Evolutionary conservation across 2,797 vertebrate species (phyloP).

Genomic region (Florisuga fusca): DNA sequence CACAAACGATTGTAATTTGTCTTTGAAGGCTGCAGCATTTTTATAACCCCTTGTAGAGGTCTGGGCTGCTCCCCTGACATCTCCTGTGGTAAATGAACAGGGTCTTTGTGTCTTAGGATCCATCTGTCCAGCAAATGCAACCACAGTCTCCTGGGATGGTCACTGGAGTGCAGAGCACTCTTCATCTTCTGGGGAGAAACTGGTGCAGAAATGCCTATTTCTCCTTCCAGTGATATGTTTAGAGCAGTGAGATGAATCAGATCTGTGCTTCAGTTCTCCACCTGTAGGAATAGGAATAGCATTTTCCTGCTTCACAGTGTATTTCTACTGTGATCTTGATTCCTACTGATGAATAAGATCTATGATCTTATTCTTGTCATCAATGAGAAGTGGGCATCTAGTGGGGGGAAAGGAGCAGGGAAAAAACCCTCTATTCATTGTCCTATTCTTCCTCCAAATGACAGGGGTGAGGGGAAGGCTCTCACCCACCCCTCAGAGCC

Average conservation of each 20-base stretch:
- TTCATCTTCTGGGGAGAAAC: not conserved
- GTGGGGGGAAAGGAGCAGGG: not conserved
- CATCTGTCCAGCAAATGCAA: not conserved
- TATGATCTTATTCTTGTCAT: not conserved
- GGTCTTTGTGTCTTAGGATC: slow-evolving; percentile 10
- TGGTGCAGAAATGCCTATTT: not conserved
- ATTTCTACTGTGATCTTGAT: too few relatives aligned
- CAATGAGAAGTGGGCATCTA: not conserved
- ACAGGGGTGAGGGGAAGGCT: not conserved
- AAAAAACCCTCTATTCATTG: not conserved
- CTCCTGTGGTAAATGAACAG: not conserved
- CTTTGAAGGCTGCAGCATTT: not conserved
- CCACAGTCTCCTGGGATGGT: fast-evolving
- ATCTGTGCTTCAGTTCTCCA: fast-evolving
- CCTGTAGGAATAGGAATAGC: not conserved
- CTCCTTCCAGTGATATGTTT: fast-evolving
- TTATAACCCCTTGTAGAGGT: not conserved
- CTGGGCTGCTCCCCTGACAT: not conserved
- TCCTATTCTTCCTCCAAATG: not conserved
- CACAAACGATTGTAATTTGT: not conserved
- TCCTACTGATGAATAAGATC: too few relatives aligned
- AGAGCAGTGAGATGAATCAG: not conserved
- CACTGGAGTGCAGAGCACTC: not conserved
- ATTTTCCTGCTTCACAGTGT: fast-evolving
- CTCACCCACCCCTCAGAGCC: not conserved